Percentiles rank a stretch among this genome's conserved stretches.
These are phyloP conservation scores for Pycnomerus fuliginosus DNA, from an alignment of 2,888 invertebrate genomes.

Conservation along the genomic window DNA sequence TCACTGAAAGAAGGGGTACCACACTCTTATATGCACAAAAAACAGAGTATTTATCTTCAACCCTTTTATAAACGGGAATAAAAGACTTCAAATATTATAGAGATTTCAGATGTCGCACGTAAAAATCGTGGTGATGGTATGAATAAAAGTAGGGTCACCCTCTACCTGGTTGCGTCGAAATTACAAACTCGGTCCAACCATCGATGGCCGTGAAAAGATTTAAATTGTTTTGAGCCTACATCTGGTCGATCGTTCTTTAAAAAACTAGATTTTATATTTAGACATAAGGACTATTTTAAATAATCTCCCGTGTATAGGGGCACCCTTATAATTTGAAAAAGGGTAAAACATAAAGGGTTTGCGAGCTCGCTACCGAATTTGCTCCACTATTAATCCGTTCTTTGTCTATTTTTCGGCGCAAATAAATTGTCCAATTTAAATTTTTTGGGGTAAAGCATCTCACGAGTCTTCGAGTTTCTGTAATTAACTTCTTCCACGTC, in stretches of 20 bases:
- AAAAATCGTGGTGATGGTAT: background rate
- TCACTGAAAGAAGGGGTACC: conserved; percentile 13
- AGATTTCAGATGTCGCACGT: conserved; percentile 10
- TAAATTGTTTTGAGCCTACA: conserved; percentile 7
- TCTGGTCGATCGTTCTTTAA: conserved; percentile 15
- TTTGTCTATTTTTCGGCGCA: conserved; percentile 10
- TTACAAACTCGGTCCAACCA: conserved; percentile 12
- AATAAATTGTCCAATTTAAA: conserved; percentile 8
- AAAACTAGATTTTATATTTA: conserved; percentile 26
- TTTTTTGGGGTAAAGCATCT: conserved; percentile 5
- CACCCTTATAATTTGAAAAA: conserved; percentile 21
- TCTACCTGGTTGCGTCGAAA: conserved; percentile 3
- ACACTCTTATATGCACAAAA: conserved; percentile 17
- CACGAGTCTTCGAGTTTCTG: background rate
- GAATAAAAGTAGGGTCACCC: background rate
- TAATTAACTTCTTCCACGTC: conserved; percentile 12
- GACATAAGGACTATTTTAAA: conserved; percentile 25
- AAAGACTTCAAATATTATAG: conserved; percentile 7
- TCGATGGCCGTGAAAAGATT: conserved; percentile 10
- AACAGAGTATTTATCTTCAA: conserved; percentile 25
- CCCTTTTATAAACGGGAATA: conserved; percentile 16
- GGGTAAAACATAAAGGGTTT: conserved; percentile 14
- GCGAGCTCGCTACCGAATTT: conserved; percentile 6
- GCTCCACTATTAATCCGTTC: conserved; percentile 4
- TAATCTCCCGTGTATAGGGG: conserved; percentile 16